These are phyloP conservation scores for Chlorospingus semifuscus DNA, from an alignment of 2,797 vertebrate genomes.

Conservation along the genomic window DNA sequence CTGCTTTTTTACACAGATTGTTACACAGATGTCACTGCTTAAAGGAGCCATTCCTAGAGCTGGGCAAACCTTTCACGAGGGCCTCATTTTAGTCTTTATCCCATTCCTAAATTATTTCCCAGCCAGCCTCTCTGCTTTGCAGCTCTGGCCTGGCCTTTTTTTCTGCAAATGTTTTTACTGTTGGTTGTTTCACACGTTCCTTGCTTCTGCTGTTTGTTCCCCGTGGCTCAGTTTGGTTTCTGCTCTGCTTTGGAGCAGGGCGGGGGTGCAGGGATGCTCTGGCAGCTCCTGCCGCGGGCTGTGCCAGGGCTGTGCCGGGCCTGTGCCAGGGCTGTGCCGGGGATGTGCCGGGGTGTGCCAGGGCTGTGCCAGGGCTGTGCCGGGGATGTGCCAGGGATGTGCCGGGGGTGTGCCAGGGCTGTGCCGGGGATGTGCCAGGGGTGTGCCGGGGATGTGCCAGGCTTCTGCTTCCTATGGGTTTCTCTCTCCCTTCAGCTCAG, in stretches of 20 bases:
- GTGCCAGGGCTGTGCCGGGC: neutral
- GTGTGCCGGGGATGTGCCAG: neutral
- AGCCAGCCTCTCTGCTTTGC: neutral
- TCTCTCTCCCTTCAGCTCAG: neutral
- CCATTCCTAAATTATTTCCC: neutral
- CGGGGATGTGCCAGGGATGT: neutral
- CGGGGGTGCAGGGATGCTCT: neutral
- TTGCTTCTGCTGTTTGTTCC: neutral
- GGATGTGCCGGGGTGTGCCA: too few species aligned
- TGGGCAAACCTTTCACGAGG: neutral
- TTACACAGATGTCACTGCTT: neutral
- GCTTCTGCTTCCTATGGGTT: neutral
- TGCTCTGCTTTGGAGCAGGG: neutral
- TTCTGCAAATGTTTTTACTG: neutral
- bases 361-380: too few species aligned
- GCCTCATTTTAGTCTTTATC: neutral
- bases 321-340: neutral
- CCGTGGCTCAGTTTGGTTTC: neutral
- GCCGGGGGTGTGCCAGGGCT: neutral
- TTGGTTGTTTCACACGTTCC: neutral
- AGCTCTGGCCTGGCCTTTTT: neutral
- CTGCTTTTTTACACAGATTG: neutral
- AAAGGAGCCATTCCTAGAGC: neutral
- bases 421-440: too few species aligned
- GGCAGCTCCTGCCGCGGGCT: neutral